Evolutionary conservation across 2,113 vertebrate genomes (phyloP), one percentile per base, ranked within the genome.

Genomic region (Gymnobelideus leadbeateri): DNA sequence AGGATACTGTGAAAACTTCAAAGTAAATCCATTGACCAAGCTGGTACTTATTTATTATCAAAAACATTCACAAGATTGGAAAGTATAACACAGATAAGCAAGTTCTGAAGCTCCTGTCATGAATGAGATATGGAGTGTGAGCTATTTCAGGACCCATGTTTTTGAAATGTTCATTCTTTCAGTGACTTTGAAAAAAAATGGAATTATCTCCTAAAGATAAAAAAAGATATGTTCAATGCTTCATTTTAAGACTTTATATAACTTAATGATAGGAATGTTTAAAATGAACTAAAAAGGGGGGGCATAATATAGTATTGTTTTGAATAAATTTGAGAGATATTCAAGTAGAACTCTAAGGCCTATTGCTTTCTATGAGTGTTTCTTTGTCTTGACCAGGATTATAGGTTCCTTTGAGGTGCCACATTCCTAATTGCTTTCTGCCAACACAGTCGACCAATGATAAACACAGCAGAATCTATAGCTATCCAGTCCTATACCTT

Each of bases 1-100:
- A 94, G 43, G 93, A 96, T 96, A 92, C 31, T 89, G 43, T 96
- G 91, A 95, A 97, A 97, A 97, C 96, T 94, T 96, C 95, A 96
- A 94, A 97, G 93, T 25, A 55, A 97, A 84, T 57, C 47, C 89
- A 50, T 90, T 94, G 89, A 91, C 93, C 93, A 68, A 92, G 90
- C 92, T 92, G 90, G 89, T 90, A 57, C 61, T 97, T 95, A 93
- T 93, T 96, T 91, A 47, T 91, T 77, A 91, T 61, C 92, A 95
- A 43, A 95, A 94, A 94, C 95, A 43, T 93, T 89, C 46, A 52
- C 68, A 12, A 90, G 49, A 14, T 90, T 92, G 61, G 94, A 89
- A 93, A 90, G 49, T 51, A 51, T 6, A 53, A 49, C 51, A 23
- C n/a, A 90, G 91, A 94, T 68, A 92, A 95, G 92, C 49, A 54